Evolutionary conservation across 1,140 invertebrate species (phyloP), one percentile per base, ranked within the genome.

Genomic region (Drosophila ogumai): DNA sequence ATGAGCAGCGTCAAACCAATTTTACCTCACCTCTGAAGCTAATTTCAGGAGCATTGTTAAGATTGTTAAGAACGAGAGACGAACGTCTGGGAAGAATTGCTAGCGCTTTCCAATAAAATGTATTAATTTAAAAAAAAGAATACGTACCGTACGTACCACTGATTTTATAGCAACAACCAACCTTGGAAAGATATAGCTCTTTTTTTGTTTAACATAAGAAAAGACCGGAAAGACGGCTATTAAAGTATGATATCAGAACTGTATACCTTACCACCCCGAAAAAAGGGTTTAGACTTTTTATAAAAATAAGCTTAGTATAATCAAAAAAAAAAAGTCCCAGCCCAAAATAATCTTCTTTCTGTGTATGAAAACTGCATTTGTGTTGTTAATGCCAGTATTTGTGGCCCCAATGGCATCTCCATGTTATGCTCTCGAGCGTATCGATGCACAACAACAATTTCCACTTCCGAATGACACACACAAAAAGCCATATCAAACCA

Each of bases 391-490:
- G 17, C 46, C 17, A 38, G 36, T 44, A 47, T 25, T 32, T 43
- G 25, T 47, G 22, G 41, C 49, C 46, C 49, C 46, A 58, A 41
- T 36, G 38, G 19, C 50, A 57, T 61, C 60, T 63, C 47, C 59
- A 64, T 81, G 78, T 72, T 63, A 69, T 43, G 81, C 84, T 80
- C 59, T 90, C 68, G 63, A 84, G 85, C 81, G 80, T 72, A 72
- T 84, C 84, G 77, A 72, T n/a, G 68, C 61, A 71, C 76, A 57
- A 81, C 71, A 86, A 86, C 69, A 84, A 78, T 88, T 84, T 63
- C 77, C 80, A 88, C 84, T 88, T 88, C 84, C 85, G 85, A 88
- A 80, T 84, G 64, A 60, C 57, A 67, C 71, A 65, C 54, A 56
- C 38, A 44, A 44, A 64, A 43, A 54, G 32, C 4, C 61, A 67